Base-by-base conservation (phyloP, 1,140 invertebrate species). In the Panagrolaimus sp. region DNA sequence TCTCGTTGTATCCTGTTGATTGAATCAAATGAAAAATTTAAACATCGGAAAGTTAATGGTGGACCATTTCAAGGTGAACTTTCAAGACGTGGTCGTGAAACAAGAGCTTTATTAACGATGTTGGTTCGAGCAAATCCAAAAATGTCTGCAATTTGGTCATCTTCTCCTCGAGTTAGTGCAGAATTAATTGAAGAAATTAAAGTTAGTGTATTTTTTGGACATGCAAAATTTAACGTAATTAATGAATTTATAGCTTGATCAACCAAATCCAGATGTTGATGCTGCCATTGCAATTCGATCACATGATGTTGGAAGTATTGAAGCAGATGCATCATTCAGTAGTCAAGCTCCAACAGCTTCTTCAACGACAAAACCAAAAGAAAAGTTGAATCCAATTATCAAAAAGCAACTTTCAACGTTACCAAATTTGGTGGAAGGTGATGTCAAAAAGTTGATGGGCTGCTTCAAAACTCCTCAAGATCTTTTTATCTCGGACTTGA, bases 161-260 rank as follows among this genome's bases (percentile, higher is more conserved):
- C 70, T 8, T 74, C 69, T 9, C 79, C 79, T 7, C 47, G 77
- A 17, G 73, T 76, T 46, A 76, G 71, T 44, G 81, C 79, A 12
- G 79, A 81, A 69, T 71, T 79, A n/a, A 81, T 83, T 45, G 75
- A 77, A 67, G 79, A 81, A 64, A 26, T 83, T 3, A 83, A 83
- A 68, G 78, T 80, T 46, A 26, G 63, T 14, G 12, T 14, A 9
- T 1, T 70, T 15, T 32, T 17, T 21, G 14, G 17, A 8, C 17
- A 43, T 12, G 21, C 38, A 68, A 8, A 24, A 9, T 10, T 9
- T 72, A 72, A 67, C 14, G 17, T 21, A 14, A 12, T 65, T 1
- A 26, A 64, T 0, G 32, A 67, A 67, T 7, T 47, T 74, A 73
- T 48, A 77, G 75, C 38, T 80, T 55, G 68, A 74, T 47, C 66